Conservation (phyloP, 2,113 vertebrate species). For the Cavia aperea region DNA sequence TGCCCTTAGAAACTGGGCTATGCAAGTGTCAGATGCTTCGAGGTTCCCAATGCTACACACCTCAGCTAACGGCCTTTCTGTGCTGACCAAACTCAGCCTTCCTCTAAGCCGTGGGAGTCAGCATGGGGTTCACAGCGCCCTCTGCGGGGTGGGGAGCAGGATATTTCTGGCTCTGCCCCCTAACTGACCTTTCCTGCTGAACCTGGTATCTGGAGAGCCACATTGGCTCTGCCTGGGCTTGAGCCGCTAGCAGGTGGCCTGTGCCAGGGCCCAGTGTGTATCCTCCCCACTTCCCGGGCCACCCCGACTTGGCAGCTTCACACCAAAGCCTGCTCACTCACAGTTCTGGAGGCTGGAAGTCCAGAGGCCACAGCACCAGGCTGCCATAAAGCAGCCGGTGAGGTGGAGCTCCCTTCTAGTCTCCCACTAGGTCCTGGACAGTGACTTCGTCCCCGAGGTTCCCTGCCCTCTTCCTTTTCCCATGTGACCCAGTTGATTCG, state of each 20-base stretch:
- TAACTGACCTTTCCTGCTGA: not conserved
- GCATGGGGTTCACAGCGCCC: not conserved
- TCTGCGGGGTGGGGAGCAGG: not conserved
- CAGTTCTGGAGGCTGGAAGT: not conserved
- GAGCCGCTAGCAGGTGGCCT: not conserved
- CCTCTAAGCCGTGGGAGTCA: not conserved
- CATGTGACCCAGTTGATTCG: slow-evolving; percentile 28
- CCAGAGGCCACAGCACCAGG: not conserved
- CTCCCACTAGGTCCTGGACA: not conserved
- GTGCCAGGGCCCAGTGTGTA: not conserved
- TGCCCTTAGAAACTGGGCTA: not conserved
- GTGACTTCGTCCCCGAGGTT: not conserved
- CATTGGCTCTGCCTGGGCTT: not conserved
- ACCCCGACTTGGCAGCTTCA: not conserved
- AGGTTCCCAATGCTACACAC: not conserved
- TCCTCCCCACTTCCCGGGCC: not conserved
- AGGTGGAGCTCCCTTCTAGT: not conserved
- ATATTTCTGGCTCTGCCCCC: not conserved
- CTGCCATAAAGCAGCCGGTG: not conserved
- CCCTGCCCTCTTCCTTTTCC: not conserved
- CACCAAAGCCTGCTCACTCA: not conserved
- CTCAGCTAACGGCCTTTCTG: not conserved
- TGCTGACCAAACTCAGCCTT: not conserved
- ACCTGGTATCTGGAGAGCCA: not conserved
- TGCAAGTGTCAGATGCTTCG: not conserved